Evolutionary conservation across 2,113 vertebrate genomes (phyloP), one percentile per base, ranked within the genome.

Genomic region (Pollachius pollachius): DNA sequence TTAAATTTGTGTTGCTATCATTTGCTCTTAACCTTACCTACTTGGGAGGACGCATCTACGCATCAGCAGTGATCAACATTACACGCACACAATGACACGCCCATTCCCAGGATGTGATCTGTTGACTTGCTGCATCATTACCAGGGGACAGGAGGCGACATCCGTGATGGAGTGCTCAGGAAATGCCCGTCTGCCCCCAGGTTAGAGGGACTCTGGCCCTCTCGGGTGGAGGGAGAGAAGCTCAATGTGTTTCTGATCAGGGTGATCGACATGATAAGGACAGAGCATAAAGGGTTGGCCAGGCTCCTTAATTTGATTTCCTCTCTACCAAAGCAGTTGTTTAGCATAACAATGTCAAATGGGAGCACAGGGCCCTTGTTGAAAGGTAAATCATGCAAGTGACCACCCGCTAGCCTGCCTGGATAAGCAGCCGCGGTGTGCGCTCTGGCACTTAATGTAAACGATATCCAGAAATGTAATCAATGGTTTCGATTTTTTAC

Each of bases 321-420:
- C 85, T 75, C 69, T 69, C 6, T 76, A 81, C 81, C 81, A 79
- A 85, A 80, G 19, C 79, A 73, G 70, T 73, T 81, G 82, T 89
- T 90, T 82, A 86, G 82, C 86, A 89, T 82, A 88, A 89, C 87
- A 88, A 84, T 84, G 83, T 87, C 84, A 82, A 80, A 84, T 85
- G 74, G 72, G 81, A 78, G 80, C 66, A 56, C 72, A 65, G 69
- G 69, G 65, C n/a, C 68, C 78, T 25, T 70, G 30, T 34, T 34
- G 72, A 75, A 76, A 72, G 71, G 77, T 85, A 82, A 84, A 79
- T 73, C 61, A 65, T 63, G 77, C 66, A 73, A 65, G 48, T 11
- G 73, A 77, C 79, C 82, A 82, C 76, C 81, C 70, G 65, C 78
- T 74, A 52, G 71, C 65, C 30, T 78, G 65, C 78, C 78, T 64